Base-by-base conservation (phyloP, 1,140 invertebrate species). In the Hycleus phaleratus region DNA sequence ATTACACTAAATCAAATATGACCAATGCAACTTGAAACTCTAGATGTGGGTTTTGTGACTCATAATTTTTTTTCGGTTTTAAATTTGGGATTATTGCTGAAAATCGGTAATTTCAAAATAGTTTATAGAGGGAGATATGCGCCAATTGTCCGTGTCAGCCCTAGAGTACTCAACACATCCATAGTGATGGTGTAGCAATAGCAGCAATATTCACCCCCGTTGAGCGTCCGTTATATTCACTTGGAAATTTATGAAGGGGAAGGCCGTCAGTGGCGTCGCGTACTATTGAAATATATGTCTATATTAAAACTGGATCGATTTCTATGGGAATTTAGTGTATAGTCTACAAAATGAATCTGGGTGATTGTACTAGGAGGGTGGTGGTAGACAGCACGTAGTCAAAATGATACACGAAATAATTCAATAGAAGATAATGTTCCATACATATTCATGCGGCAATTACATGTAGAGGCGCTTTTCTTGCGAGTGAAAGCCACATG, bases 391-490 rank as follows among this genome's bases (percentile, higher is more conserved):
- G 32, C 32, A 32, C 32, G 32, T 32, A 32, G 32, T 32, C 52
- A 63, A 63, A 63, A 60, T 60, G 55, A 56, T 59, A 47, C 48
- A 60, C 58, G 56, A 67, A 67, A 63, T 65, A 67, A 67, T 65
- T 67, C 59, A 65, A 67, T 67, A 63, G 53, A 59, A 62, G 65
- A 67, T 67, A 67, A 67, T 67, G 63, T 65, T 63, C 55, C 65
- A 65, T 67, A 67, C 65, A 67, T 67, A 67, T 67, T 67, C 65
- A 67, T 67, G 63, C 54, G 58, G 65, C 65, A 67, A 65, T 67
- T 67, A 67, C 61, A 67, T 60, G 60, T 53, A 59, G 56, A 42
- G 56, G 32, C 49, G 49, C 47, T 47, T 48, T 51, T 52, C 46
- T 49, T 57, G 38, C 11, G 44, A 53, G 3, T 7, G 9, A 42